Percentiles rank a stretch among this genome's conserved stretches.
These are phyloP conservation scores for Paguma larvata DNA, from an alignment of 2,797 vertebrate genomes.

Conservation along the genomic window DNA sequence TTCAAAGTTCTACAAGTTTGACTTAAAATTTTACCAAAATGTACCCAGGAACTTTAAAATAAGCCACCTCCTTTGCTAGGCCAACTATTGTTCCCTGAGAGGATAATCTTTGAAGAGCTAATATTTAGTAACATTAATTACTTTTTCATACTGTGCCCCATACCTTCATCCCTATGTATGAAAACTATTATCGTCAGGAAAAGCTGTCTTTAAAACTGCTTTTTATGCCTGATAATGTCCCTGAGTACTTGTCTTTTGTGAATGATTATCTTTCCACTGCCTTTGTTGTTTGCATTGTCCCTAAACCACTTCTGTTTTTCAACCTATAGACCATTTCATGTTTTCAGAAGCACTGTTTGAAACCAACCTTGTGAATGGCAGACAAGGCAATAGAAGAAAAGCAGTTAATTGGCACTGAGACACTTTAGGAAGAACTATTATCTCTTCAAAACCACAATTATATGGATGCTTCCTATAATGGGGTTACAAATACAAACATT, in stretches of 20 bases:
- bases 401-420: not conserved
- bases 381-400: not conserved
- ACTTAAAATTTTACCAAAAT: slow-evolving; percentile 13
- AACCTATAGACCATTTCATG: not conserved
- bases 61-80: not conserved
- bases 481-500: not conserved
- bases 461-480: not conserved
- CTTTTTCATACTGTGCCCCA: not conserved
- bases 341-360: slow-evolving; percentile 25
- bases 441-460: not conserved
- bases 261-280: not conserved
- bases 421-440: not conserved
- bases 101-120: slow-evolving; percentile 21
- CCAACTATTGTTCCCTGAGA: not conserved
- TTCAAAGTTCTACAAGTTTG: not conserved
- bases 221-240: not conserved
- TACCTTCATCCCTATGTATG: not conserved
- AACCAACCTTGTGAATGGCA: slow-evolving; percentile 22
- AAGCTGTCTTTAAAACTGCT: not conserved
- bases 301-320: not conserved
- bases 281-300: not conserved
- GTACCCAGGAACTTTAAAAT: not conserved
- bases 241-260: not conserved
- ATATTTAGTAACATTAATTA: not conserved
- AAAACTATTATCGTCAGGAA: slow-evolving; percentile 3